Evolutionary conservation across 1,140 invertebrate genomes (phyloP), one percentile per base, ranked within the genome.

Genomic region (Anthonomus grandis): DNA sequence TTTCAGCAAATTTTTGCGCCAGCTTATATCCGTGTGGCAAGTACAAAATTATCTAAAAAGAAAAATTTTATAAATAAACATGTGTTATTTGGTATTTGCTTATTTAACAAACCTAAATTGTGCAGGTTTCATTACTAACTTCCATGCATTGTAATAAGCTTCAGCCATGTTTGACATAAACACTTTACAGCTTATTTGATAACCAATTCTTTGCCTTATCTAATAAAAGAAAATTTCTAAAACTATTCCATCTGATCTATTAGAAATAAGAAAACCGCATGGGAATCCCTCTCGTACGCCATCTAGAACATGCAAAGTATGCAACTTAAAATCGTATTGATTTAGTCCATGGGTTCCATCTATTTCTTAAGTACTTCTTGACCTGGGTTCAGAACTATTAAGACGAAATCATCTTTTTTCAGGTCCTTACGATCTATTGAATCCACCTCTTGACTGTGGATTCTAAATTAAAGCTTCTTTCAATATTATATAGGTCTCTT

Each of bases 261-360:
- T 58, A 19, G 56, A 51, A 19, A 58, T 31, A 2, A 41, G 17
- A 19, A 58, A 58, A 1, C 48, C 48, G 25, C 22, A 27, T 3
- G 56, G 48, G 12, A 27, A 53, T 4, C 56, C 56, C 22, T 53
- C 17, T 1, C 56, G 10, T 8, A 53, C 15, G 18, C 53, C 56
- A 53, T 58, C 56, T 10, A 58, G 10, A 21, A 45, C 21, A 15
- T 52, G 12, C 15, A 58, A 2, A 23, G 56, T 58, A 58, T 1
- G 1, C 4, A 58, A 23, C 6, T 58, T 19, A 53, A 58, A 58
- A 1, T 36, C 36, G 18, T 58, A 58, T 13, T 4, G 12, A 53
- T 58, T 58, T 31, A 46, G n/a, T 5, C 47, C 56, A 45, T 52
- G 49, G 8, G 56, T 58, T 27, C 25, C 56, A 39, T 58, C 56